Evolutionary conservation across 1,140 invertebrate species (phyloP), one percentile per base, ranked within the genome.

Genomic region (Cyphomyrmex costatus): DNA sequence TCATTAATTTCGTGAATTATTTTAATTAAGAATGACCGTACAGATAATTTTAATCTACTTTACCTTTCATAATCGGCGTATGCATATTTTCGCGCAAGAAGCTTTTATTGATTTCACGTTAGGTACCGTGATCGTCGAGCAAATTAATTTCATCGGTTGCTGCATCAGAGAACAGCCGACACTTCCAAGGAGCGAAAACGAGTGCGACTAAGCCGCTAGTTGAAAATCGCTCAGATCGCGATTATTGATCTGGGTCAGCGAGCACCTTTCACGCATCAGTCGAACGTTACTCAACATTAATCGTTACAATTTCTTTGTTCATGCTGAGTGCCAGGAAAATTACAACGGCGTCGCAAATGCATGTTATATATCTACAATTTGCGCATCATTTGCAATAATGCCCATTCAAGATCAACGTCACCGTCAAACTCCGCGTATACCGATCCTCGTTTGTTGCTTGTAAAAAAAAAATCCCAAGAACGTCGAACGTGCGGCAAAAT

Each of bases 241-340:
- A 87, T 88, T 71, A 77, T 86, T 71, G 82, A 89, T 85, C 66
- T 88, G 82, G 86, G 87, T 88, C 88, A 85, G 79, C 60, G 58
- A 87, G 65, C 65, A 78, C 82, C 88, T 89, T 89, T 88, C 88
- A 88, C 88, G 83, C 70, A 79, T 76, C 77, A 42, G 86, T 77
- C 86, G 80, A 85, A 76, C 51, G 49, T 89, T 89, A 36, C 88
- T 58, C 88, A 89, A 89, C 63, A 36, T 66, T 76, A 85, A 88
- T 88, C 83, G 87, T 86, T 86, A 89, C 83, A 76, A 79, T 89
- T 89, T 86, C 83, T 88, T 88, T 88, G 88, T 89, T 66, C 82
- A 30, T 76, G 49, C 61, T 58, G 77, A 87, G 80, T 30, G 66
- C 6, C 79, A 19, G 51, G 33, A 61, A 74, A 83, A 83, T 83